Percentiles rank a stretch among this genome's conserved stretches.
These are phyloP conservation scores for Clavelina lepadiformis DNA, from an alignment of 23 tunicate genomes.

Conservation along the genomic window DNA sequence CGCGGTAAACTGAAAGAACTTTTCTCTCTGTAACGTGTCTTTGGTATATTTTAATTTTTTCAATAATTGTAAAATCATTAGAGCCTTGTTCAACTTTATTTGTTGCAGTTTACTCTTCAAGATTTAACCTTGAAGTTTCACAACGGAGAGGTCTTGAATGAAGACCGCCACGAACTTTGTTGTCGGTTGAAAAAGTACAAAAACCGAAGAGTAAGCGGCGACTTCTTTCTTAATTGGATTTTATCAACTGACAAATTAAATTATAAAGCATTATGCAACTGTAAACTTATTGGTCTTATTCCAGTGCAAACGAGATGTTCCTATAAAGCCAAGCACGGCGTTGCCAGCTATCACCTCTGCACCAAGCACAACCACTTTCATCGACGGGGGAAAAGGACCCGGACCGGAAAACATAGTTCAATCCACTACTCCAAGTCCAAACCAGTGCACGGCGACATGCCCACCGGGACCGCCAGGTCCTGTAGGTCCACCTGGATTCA, in stretches of 20 bases:
- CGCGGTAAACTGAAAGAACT: neutral
- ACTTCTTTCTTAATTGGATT: too few species aligned
- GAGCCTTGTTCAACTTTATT: too few species aligned
- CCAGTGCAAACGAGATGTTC: slow-evolving; percentile 3
- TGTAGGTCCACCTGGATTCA: slow-evolving; percentile 54
- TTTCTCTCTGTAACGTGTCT: neutral
- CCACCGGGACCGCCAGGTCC: slow-evolving; percentile 54
- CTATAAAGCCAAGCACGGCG: neutral
- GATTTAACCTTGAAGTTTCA: slow-evolving; percentile 43
- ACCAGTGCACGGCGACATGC: neutral
- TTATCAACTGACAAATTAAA: too few species aligned
- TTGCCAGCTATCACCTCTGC: neutral
- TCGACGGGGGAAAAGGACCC: neutral
- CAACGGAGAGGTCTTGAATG: slow-evolving; percentile 9
- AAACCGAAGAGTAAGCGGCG: slow-evolving; percentile 11
- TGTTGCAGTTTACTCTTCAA: slow-evolving; percentile 34
- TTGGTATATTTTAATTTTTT: too few species aligned
- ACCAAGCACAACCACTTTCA: slow-evolving; percentile 5
- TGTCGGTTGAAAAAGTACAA: slow-evolving; percentile 32
- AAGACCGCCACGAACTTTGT: slow-evolving; percentile 21
- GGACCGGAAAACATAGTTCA: neutral
- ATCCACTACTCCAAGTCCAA: neutral
- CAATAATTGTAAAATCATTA: too few species aligned
- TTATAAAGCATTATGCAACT: too few species aligned
- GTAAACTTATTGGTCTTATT: too few species aligned